phyloP scores from a whole-genome alignment of 2,888 invertebrate species.

The Mellilla xanthometata region DNA sequence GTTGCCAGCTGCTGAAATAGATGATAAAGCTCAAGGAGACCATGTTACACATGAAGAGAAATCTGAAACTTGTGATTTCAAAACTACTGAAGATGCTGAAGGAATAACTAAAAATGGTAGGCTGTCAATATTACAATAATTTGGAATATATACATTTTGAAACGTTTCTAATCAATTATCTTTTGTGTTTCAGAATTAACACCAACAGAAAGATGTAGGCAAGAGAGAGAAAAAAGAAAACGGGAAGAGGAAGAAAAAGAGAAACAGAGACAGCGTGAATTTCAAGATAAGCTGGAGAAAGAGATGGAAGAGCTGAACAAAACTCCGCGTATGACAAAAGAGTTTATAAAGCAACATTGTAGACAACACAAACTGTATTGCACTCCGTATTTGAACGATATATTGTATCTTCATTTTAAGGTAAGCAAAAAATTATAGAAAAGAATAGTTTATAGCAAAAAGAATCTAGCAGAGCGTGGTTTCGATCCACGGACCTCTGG shows the following conservation, averaged over 20 bases:
- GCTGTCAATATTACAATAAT: background rate
- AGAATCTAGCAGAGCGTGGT: constrained; percentile 87
- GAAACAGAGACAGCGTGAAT: constrained; percentile 48
- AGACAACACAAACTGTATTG: constrained; percentile 92
- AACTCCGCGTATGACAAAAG: constrained; percentile 88
- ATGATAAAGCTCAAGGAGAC: constrained; percentile 60
- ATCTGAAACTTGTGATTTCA: background rate
- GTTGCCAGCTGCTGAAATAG: constrained; percentile 36
- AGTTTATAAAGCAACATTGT: constrained; percentile 90
- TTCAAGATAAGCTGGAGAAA: constrained; percentile 55
- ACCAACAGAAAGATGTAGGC: constrained; percentile 31
- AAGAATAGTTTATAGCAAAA: no score
- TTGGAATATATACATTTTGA: no score
- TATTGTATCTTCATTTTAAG: constrained; percentile 97
- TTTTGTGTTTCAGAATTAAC: constrained; percentile 25
- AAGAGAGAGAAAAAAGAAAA: constrained; percentile 42
- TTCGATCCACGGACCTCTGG: constrained; percentile 97
- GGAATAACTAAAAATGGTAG: constrained; percentile 1
- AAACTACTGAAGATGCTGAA: constrained; percentile 13
- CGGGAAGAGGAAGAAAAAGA: constrained; percentile 52
- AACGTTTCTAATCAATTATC: no score
- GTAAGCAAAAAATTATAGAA: constrained; percentile 63
- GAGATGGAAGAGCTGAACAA: constrained; percentile 64
- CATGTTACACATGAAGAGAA: constrained; percentile 30
- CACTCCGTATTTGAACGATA: constrained; percentile 95